A percentile compares a stretch with the other conserved stretches of the same genome.
These are phyloP conservation scores for Silvanus unidentatus DNA, from an alignment of 2,888 invertebrate genomes.

Conservation along the genomic window DNA sequence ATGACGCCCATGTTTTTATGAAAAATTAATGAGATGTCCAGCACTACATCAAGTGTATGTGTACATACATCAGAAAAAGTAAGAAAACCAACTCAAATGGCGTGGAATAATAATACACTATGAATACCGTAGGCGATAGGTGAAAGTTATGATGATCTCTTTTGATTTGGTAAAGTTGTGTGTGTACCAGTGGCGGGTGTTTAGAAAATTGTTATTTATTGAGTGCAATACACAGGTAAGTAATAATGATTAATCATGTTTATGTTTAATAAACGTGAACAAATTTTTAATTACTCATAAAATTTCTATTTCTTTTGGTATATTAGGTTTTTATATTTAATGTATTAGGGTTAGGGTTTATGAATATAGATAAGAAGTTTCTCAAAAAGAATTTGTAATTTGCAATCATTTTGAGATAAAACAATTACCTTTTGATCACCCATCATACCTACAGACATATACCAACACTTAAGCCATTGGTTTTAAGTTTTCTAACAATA, in stretches of 20 bases:
- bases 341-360: too few species aligned
- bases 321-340: too few species aligned
- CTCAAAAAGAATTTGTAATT: too few species aligned
- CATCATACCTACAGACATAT: too few species aligned
- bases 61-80: neutral
- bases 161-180: slow-evolving; percentile 27
- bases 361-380: too few species aligned
- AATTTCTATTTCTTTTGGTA: too few species aligned
- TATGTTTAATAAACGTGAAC: neutral
- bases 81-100: slow-evolving; percentile 19
- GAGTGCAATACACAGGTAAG: slow-evolving; percentile 3
- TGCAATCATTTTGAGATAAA: too few species aligned
- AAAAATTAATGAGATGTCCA: slow-evolving; percentile 22
- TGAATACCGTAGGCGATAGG: slow-evolving; percentile 30
- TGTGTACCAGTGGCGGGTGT: slow-evolving; percentile 12
- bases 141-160: slow-evolving; percentile 36
- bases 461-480: too few species aligned
- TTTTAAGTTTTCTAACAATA: too few species aligned
- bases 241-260: slow-evolving; percentile 1
- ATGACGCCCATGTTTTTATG: slow-evolving; percentile 21
- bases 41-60: slow-evolving; percentile 9
- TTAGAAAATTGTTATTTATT: slow-evolving; percentile 4
- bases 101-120: slow-evolving; percentile 28
- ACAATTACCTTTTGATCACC: too few species aligned
- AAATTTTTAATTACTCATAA: too few species aligned